Evolutionary conservation across 2,113 vertebrate genomes (phyloP).

Genomic region (Illadopsis cleaveri): DNA sequence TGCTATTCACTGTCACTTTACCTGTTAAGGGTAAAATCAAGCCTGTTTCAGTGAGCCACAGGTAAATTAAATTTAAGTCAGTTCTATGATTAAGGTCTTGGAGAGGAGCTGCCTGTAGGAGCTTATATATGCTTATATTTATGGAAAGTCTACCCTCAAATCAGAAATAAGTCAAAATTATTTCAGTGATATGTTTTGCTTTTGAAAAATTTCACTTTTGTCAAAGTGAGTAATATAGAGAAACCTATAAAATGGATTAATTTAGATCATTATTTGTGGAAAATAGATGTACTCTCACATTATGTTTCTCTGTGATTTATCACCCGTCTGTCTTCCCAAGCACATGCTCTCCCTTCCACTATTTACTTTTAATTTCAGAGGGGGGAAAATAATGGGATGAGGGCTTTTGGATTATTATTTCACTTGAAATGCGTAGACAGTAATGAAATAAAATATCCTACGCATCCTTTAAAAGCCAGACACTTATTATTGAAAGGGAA

Average conservation of each 20-base stretch:
- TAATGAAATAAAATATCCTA: slow-evolving; percentile 12
- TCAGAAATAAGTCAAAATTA: background rate
- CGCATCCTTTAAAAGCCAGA: background rate
- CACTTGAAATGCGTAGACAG: background rate
- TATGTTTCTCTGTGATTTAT: background rate
- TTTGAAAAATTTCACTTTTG: background rate
- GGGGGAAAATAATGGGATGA: background rate
- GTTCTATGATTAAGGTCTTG: background rate
- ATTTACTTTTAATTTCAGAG: background rate
- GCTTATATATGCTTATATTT: background rate
- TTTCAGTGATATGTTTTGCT: background rate
- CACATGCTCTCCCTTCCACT: background rate
- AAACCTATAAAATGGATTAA: background rate
- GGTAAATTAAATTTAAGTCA: background rate
- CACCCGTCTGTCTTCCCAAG: background rate
- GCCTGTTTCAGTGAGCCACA: background rate
- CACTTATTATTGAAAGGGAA: background rate
- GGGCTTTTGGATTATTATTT: background rate
- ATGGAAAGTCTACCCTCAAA: background rate
- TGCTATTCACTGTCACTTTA: background rate
- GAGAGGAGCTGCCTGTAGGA: background rate
- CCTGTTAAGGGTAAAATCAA: background rate
- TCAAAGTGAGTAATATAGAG: background rate
- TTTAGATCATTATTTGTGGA: background rate
- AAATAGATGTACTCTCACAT: background rate